A percentile compares a stretch with the other conserved stretches of the same genome.
Conservation (phyloP, 2,888 invertebrate genomes). For the Limnephilus marmoratus region DNA sequence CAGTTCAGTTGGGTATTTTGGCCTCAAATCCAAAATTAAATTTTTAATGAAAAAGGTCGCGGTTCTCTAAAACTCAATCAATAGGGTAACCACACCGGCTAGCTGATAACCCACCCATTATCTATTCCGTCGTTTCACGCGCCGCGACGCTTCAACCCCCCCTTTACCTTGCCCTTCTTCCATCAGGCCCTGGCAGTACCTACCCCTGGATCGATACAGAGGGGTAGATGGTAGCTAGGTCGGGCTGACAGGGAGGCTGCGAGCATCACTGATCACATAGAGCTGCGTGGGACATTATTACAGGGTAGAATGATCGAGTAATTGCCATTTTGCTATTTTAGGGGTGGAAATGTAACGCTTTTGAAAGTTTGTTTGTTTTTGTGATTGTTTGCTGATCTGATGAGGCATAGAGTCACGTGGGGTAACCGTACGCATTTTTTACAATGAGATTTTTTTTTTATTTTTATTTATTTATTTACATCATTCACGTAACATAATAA, state of each 20-base stretch:
- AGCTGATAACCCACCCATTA: background rate
- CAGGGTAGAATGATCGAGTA: background rate
- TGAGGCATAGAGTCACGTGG: background rate
- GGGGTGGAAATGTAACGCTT: background rate
- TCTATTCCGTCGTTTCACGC: slow-evolving; percentile 2
- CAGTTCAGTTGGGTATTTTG: too few species aligned
- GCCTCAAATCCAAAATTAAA: too few species aligned
- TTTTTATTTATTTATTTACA: too few species aligned
- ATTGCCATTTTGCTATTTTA: background rate
- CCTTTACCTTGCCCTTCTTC: background rate
- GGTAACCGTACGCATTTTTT: too few species aligned
- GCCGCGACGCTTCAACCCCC: background rate
- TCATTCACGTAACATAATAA: too few species aligned
- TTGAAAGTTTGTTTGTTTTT: background rate
- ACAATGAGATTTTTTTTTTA: too few species aligned
- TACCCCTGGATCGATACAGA: background rate
- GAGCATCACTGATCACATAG: background rate
- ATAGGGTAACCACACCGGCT: background rate
- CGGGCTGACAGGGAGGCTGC: background rate
- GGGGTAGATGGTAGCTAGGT: background rate
- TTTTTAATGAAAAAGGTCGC: too few species aligned
- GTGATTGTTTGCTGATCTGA: background rate
- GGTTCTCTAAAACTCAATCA: background rate
- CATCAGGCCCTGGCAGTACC: background rate
- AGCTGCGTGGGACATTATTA: background rate